phyloP scores from a whole-genome alignment of 1,140 invertebrate species.

The Gonioctena quinquepunctata region DNA sequence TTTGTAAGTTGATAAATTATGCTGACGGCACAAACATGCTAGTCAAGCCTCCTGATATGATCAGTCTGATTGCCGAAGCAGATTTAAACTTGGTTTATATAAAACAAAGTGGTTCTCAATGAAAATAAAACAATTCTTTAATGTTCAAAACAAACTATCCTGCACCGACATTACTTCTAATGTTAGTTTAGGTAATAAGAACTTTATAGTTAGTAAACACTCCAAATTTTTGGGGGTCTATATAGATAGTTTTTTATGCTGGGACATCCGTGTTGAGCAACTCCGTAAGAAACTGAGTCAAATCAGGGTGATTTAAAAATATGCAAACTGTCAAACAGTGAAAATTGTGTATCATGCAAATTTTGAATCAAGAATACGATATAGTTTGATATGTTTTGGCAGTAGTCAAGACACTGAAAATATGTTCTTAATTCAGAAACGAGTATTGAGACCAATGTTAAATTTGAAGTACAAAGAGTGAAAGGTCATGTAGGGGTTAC shows the following conservation, averaged over 20 bases:
- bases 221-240: not conserved
- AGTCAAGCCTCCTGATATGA: no score
- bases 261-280: no score
- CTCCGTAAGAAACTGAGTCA: not conserved
- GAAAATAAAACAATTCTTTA: not conserved
- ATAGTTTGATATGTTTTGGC: not conserved
- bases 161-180: not conserved
- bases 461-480: no score
- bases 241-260: no score
- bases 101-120: not conserved
- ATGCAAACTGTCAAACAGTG: not conserved
- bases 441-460: no score
- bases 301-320: not conserved
- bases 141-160: not conserved
- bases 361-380: not conserved
- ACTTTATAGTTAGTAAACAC: not conserved
- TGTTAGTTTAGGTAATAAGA: not conserved
- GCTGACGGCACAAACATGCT: no score
- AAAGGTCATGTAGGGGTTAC: not conserved
- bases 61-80: not conserved
- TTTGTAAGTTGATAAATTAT: no score
- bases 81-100: not conserved
- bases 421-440: no score
- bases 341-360: no score
- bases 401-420: not conserved